Evolutionary conservation across 2,888 invertebrate species (phyloP).

Genomic region (Mythimna vitellina): DNA sequence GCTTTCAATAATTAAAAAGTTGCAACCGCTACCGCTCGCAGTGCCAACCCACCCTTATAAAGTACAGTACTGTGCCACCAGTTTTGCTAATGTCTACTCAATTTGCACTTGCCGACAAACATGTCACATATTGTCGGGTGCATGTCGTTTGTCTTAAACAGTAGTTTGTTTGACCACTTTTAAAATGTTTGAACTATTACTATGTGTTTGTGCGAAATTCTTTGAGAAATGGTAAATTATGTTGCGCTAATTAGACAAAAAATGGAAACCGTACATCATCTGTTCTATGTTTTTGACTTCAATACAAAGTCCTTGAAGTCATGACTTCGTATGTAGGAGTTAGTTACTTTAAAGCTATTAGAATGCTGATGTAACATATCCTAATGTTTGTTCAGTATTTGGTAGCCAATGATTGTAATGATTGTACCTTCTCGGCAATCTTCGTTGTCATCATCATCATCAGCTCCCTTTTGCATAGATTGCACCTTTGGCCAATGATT

Average conservation of each 20-base stretch:
- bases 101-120: slow-evolving; percentile 44
- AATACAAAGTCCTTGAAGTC: no score
- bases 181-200: slow-evolving; percentile 33
- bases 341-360: no score
- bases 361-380: no score
- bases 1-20: background rate
- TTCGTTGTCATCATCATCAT: no score
- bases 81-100: slow-evolving; percentile 49
- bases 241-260: slow-evolving; percentile 2
- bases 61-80: slow-evolving; percentile 55
- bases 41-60: background rate
- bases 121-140: slow-evolving; percentile 40
- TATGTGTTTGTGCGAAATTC: slow-evolving; percentile 23
- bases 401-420: no score
- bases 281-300: background rate
- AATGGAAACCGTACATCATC: background rate
- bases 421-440: no score
- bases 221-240: slow-evolving; percentile 9
- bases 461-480: no score
- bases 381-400: no score
- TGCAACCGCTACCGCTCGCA: slow-evolving; percentile 17
- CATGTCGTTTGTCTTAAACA: slow-evolving; percentile 31
- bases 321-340: no score
- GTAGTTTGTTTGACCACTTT: slow-evolving; percentile 42
- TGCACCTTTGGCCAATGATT: no score